Percentiles rank a stretch among this genome's conserved stretches.
Evolutionary conservation across 2,113 vertebrate species (phyloP).

Genomic region (Crotophaga sulcirostris): DNA sequence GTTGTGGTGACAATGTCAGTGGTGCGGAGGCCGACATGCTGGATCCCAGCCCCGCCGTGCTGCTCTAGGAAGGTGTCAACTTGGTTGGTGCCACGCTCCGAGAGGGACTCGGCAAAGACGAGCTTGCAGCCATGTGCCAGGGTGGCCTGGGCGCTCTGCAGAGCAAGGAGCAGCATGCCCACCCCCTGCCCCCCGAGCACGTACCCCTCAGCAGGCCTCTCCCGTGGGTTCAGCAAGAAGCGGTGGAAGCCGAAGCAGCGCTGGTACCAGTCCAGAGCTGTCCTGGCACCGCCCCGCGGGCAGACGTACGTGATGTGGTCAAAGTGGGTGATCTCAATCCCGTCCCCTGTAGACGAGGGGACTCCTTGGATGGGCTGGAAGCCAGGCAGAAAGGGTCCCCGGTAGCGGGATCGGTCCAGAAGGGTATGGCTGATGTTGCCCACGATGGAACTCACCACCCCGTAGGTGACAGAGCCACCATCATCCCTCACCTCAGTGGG

Average conservation of each 20-base stretch:
- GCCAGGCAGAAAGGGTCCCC: conserved; percentile 84
- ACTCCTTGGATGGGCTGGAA: conserved; percentile 67
- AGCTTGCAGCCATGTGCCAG: conserved; percentile 78
- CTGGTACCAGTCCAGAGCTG: conserved; percentile 86
- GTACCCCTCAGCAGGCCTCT: conserved; percentile 61
- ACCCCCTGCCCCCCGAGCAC: conserved; percentile 73
- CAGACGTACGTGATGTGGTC: conserved; percentile 92
- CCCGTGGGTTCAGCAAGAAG: conserved; percentile 82
- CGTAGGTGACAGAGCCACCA: conserved; percentile 78
- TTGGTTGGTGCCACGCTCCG: conserved; percentile 79
- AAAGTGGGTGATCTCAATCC: conserved; percentile 80
- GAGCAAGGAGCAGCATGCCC: conserved; percentile 85
- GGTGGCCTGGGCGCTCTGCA: conserved; percentile 56
- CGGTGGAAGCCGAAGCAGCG: conserved; percentile 85
- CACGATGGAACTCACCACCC: conserved; percentile 79
- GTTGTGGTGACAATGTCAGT: conserved; percentile 79
- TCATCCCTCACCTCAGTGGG: conserved; percentile 79
- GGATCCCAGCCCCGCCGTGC: conserved; percentile 85
- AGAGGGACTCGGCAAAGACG: conserved; percentile 87
- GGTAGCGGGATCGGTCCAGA: conserved; percentile 80
- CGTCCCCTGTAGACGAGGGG: background rate
- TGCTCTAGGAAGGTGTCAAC: conserved; percentile 86
- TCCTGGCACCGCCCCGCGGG: conserved; percentile 56
- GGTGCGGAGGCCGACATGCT: conserved; percentile 88
- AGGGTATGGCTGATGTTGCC: conserved; percentile 91